Base-by-base conservation (phyloP, 2,113 vertebrate species). In the Cebidichthys violaceus region DNA sequence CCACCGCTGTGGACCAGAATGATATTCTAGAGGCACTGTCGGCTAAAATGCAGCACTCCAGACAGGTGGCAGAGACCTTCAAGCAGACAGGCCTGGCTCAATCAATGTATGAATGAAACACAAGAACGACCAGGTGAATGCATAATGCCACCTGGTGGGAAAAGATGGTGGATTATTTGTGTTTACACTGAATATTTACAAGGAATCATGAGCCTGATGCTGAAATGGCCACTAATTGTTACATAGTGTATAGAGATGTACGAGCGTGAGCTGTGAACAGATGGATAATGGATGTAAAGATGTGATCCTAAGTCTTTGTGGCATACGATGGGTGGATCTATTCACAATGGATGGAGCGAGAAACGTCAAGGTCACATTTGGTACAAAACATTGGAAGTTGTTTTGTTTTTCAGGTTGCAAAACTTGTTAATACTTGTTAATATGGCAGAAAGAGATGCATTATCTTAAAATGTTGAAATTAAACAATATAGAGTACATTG, bases 1-100 rank as follows among this genome's bases (percentile, higher is more conserved):
- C 94, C 43, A 95, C 91, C 1, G 95, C 95, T 5, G 86, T 92
- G 75, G 94, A 96, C 92, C 94, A 94, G 90, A 96, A 89, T 2
- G 93, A 95, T n/a, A 73, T 96, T 39, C 92, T 95, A 29, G 94
- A 96, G 81, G 94, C 93, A 0, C 85, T 96, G 68, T 93, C 95
- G 3, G 89, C 88, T 43, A 96, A 96, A 91, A 96, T 95, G 83
- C 88, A 87, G 79, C 93, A 96, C 89, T 95, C 95, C 75, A 94
- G 94, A 80, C 90, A 94, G 78, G 87, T 95, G 88, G 90, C 92
- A 1, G 94, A 96, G 81, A 91, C 92, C 82, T 96, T 96, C 90
- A 95, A 94, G 68, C 84, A 92, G 65, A 93, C 95, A 14, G 95
- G 94, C 57, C 86, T 96, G 71, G 75, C 92, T 55, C 77, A 92